A percentile compares a stretch with the other conserved stretches of the same genome.
Conservation (phyloP, 1,140 invertebrate species). For the Lordiphosa clarofinis region DNA sequence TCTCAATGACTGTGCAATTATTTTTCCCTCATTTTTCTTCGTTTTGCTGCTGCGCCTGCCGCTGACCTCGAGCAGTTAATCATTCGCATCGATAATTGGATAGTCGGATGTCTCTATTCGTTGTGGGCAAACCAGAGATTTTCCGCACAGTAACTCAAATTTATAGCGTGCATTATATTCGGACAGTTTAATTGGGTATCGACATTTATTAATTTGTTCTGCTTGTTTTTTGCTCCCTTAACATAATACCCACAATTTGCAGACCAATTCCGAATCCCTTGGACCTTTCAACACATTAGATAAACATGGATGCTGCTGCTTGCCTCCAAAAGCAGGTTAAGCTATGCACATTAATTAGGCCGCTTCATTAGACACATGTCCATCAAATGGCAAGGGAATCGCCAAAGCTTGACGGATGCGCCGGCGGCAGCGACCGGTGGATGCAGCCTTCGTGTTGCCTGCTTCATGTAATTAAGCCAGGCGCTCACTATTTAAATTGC, state of each 20-base stretch:
- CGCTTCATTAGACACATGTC: conserved; percentile 70
- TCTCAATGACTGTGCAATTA: conserved; percentile 44
- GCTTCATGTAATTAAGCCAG: conserved; percentile 75
- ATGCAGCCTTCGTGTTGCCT: conserved; percentile 32
- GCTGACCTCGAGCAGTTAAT: conserved; percentile 38
- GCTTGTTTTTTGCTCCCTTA: conserved; percentile 10
- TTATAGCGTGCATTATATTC: conserved; percentile 64
- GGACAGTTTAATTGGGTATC: conserved; percentile 73
- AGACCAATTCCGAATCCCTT: conserved; percentile 29
- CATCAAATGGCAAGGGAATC: conserved; percentile 43
- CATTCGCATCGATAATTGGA: conserved; percentile 42
- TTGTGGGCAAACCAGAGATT: conserved; percentile 7
- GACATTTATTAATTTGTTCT: conserved; percentile 68
- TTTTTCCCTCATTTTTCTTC: conserved; percentile 44
- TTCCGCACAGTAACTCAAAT: conserved; percentile 25
- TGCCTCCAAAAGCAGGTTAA: conserved; percentile 9
- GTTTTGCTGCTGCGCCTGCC: conserved; percentile 7
- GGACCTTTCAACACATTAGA: conserved; percentile 61
- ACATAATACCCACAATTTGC: conserved; percentile 37
- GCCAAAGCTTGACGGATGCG: conserved; percentile 25
- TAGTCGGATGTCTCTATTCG: conserved; percentile 59
- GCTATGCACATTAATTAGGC: conserved; percentile 65
- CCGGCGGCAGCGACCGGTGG: conserved; percentile 28
- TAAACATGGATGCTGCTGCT: conserved; percentile 19
- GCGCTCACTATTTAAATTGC: conserved; percentile 75